Percentiles rank a stretch among this genome's conserved stretches.
Conservation (phyloP, 1,140 invertebrate genomes). For the Brachionus rubens region DNA sequence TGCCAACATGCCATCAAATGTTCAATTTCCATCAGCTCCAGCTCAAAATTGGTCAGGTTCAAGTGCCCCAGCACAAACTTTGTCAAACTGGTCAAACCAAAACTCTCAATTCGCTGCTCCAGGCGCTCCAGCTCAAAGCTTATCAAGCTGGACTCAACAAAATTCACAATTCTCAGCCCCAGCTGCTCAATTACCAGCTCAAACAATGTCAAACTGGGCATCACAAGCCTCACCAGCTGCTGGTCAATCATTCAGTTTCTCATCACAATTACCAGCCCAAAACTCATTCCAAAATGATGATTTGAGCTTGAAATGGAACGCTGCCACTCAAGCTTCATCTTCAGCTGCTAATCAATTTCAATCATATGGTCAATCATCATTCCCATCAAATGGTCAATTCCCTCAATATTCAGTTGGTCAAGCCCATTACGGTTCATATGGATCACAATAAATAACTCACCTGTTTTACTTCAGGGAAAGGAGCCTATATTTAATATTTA, state of each 20-base stretch:
- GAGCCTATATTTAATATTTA: too few relatives aligned
- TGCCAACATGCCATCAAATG: background rate
- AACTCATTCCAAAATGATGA: background rate
- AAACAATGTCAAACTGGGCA: too few relatives aligned
- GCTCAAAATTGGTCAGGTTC: background rate
- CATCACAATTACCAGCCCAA: conserved; percentile 20
- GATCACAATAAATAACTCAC: too few relatives aligned
- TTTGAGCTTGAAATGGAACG: background rate
- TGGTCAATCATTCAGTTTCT: background rate
- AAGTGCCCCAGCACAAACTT: background rate
- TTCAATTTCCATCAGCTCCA: conserved; percentile 9
- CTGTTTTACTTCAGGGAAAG: too few relatives aligned
- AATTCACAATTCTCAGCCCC: background rate
- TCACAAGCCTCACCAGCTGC: too few relatives aligned
- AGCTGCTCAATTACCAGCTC: background rate
- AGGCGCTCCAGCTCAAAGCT: background rate
- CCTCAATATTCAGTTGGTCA: background rate
- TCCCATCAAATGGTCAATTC: background rate
- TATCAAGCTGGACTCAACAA: too few relatives aligned
- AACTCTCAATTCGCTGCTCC: background rate
- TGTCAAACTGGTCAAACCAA: too few relatives aligned
- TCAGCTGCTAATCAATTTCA: background rate
- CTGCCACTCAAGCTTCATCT: background rate
- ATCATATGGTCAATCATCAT: background rate
- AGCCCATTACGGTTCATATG: background rate